Evolutionary conservation across 2,888 invertebrate genomes (phyloP), one percentile per base, ranked within the genome.

Genomic region (Amiota minor): DNA sequence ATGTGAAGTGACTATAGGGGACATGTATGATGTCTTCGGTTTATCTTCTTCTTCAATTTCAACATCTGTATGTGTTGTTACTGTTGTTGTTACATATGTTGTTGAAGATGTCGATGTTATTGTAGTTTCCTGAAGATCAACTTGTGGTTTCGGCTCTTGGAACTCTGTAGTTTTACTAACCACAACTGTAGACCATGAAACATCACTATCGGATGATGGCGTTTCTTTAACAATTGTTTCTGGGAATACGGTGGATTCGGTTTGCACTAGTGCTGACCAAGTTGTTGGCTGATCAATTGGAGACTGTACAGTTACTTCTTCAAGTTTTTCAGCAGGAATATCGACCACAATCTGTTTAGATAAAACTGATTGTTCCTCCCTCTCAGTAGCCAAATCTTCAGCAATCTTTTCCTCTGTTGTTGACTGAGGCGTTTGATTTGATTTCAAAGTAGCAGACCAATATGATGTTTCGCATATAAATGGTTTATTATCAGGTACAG

Each of bases 201-300:
- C 55, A 8, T 59, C 50, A 11, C 10, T 61, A 35, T 53, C 23
- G 2, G 6, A 35, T 35, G 35, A 35, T 50, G 71, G 16, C 4
- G 61, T 2, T 35, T 75, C 65, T 46, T 76, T 53, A 4, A 72
- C 62, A 2, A 9, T 49, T 35, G 78, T 59, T 45, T 82, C 70
- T 16, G 81, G 76, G 76, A 87, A 87, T 11, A 84, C 77, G 16
- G 78, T 86, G 14, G 81, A 73, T 74, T 87, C 86, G 1, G 87
- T 88, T 76, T 88, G 81, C n/a, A 88, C 80, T n/a, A 87, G 75
- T n/a, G 86, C 88, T 9, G 87, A 86, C 87, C 87, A 88, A 0
- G 87, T 84, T 64, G 84, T 86, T 64, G 88, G 88, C 69, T 87
- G 86, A 75, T 84, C 80, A 18, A 76, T 83, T 45, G 87, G 88